Evolutionary conservation across 2,113 vertebrate species (phyloP).

Genomic region (cattle (Bos taurus)): ARS-UCD2.0 NC_037328.1:22848001-22848500

Average conservation of each 20-base stretch:
- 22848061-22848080: background rate
- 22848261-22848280: constrained; percentile 85
- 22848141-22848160: accelerated
- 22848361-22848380: background rate
- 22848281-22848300: constrained; percentile 84
- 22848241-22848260: constrained; percentile 88
- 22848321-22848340: constrained; percentile 89
- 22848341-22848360: constrained; percentile 83
- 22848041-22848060: background rate
- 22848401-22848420: background rate
- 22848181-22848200: constrained; percentile 87
- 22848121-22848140: accelerated
- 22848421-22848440: background rate
- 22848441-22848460: background rate
- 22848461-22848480: accelerated
- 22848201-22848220: constrained; percentile 83
- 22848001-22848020: background rate
- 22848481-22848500: background rate
- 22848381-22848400: background rate
- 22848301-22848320: constrained; percentile 86
- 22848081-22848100: background rate
- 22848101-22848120: background rate
- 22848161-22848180: background rate
- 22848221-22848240: constrained; percentile 89
- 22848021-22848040: background rate